phyloP scores from a whole-genome alignment of 2,113 vertebrate species.

The Emydura subglobosa region DNA sequence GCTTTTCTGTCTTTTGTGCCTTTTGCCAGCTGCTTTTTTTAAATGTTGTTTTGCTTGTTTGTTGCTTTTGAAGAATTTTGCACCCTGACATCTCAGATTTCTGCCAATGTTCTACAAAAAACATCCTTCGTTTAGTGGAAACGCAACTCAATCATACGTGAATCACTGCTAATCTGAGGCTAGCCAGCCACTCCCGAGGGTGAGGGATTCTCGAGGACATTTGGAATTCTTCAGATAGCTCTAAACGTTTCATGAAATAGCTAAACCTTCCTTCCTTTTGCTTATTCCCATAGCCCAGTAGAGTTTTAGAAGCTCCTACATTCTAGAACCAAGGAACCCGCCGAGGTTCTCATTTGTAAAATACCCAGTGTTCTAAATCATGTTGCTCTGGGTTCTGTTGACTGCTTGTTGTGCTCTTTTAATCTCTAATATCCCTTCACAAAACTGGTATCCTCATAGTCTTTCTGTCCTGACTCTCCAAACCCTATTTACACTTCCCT shows the following conservation, averaged over 20 bases:
- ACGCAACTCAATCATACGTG: not conserved
- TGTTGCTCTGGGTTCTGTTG: not conserved
- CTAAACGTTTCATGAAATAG: not conserved
- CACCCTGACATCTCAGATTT: not conserved
- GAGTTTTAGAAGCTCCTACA: not conserved
- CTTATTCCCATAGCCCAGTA: not conserved
- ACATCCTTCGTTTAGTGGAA: not conserved
- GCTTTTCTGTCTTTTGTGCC: conserved; percentile 66
- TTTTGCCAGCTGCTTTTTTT: conserved; percentile 35
- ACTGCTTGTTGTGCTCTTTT: not conserved
- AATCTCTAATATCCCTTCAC: not conserved
- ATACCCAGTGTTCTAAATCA: not conserved
- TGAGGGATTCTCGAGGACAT: not conserved
- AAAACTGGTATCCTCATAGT: not conserved
- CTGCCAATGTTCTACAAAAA: not conserved
- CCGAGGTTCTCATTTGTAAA: not conserved
- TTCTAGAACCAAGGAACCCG: not conserved
- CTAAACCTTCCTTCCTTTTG: rapidly evolving
- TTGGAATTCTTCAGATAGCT: not conserved
- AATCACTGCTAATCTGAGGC: rapidly evolving
- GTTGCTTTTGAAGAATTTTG: not conserved
- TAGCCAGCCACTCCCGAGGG: not conserved
- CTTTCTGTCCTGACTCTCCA: not conserved
- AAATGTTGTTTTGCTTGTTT: not conserved
- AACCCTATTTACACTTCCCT: not conserved